phyloP scores from a whole-genome alignment of 2,113 vertebrate genomes.

The Podocnemis expansa region DNA sequence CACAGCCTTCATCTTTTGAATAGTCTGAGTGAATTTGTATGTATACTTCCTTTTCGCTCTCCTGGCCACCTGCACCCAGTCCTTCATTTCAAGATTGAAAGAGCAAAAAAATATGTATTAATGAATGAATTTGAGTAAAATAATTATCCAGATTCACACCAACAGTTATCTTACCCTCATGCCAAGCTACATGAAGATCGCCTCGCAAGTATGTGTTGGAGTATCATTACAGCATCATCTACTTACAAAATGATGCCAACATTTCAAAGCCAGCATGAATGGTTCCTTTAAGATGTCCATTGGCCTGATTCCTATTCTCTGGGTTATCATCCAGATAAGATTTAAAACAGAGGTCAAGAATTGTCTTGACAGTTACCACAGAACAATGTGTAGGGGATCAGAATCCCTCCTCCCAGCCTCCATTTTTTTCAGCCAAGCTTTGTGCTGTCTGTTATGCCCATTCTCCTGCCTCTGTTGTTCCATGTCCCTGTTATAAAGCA shows the following conservation, averaged over 20 bases:
- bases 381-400: not conserved
- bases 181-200: not conserved
- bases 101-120: not conserved
- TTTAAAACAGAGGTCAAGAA: not conserved
- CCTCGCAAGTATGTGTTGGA: not conserved
- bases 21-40: not conserved
- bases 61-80: fast-evolving
- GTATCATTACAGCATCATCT: not conserved
- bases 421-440: not conserved
- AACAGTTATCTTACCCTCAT: not conserved
- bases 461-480: not conserved
- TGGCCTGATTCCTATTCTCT: not conserved
- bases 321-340: not conserved
- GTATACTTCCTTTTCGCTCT: not conserved
- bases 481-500: not conserved
- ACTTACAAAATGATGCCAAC: not conserved
- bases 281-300: not conserved
- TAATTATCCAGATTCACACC: not conserved
- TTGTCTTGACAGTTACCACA: not conserved
- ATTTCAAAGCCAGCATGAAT: not conserved
- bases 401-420: not conserved
- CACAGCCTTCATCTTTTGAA: not conserved
- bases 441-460: not conserved
- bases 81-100: not conserved
- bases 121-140: not conserved